Percentiles rank a stretch among this genome's conserved stretches.
These are phyloP conservation scores for Octodon degus DNA, from an alignment of 2,113 vertebrate genomes.

Conservation along the genomic window DNA sequence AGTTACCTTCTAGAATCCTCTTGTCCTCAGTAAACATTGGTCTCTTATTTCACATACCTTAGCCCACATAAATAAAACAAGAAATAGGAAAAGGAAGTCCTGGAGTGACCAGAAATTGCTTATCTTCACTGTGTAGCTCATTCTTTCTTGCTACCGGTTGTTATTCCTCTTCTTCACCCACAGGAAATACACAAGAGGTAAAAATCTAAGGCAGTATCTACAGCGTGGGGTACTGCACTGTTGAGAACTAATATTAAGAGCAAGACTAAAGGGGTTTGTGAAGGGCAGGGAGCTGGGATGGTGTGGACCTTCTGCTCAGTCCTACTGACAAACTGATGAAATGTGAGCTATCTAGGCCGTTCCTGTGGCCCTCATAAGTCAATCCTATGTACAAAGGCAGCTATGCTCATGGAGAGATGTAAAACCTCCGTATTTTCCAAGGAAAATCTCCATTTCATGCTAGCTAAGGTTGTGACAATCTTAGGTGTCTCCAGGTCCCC, in stretches of 20 bases:
- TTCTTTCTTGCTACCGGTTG: neutral
- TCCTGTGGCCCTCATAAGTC: neutral
- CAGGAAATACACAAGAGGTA: neutral
- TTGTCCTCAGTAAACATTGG: neutral
- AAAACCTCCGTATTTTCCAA: neutral
- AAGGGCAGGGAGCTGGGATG: neutral
- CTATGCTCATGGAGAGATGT: neutral
- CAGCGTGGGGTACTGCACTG: neutral
- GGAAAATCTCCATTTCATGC: slow-evolving; percentile 3
- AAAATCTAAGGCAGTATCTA: neutral
- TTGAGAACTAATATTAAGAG: slow-evolving; percentile 4
- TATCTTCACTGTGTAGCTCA: neutral
- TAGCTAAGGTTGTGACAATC: neutral
- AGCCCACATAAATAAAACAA: neutral
- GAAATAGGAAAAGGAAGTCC: neutral
- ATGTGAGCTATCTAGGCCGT: neutral
- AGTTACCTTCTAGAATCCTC: neutral
- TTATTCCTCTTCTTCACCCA: neutral
- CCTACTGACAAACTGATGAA: slow-evolving; percentile 61
- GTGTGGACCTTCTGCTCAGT: neutral
- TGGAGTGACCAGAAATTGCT: neutral
- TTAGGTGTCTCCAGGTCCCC: neutral
- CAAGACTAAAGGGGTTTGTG: neutral
- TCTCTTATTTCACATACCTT: neutral
- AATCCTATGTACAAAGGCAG: neutral